A percentile compares a stretch with the other conserved stretches of the same genome.
Evolutionary conservation across 1,140 invertebrate species (phyloP).

Genomic region (Drosophila ficusphila): DNA sequence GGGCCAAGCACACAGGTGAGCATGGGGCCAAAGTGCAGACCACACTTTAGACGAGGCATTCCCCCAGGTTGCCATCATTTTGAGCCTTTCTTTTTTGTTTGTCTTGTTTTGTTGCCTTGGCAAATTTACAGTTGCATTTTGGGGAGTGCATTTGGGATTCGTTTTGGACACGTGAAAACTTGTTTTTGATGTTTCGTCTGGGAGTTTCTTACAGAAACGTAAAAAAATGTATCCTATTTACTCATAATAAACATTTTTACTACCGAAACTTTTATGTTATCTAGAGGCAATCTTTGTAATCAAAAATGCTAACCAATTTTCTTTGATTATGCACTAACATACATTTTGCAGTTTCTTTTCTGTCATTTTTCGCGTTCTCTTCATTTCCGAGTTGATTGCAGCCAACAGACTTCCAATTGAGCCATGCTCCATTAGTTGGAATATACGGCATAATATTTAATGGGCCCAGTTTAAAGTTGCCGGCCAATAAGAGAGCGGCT

Average conservation of each 20-base stretch:
- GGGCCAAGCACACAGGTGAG: slow-evolving; percentile 14
- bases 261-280: no score
- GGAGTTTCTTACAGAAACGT: background rate
- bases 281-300: background rate
- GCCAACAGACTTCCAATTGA: slow-evolving; percentile 30
- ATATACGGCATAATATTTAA: slow-evolving; percentile 44
- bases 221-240: background rate
- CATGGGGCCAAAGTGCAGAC: slow-evolving; percentile 12
- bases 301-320: background rate
- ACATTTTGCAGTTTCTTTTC: slow-evolving; percentile 1
- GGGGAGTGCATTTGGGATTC: slow-evolving; percentile 35
- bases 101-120: slow-evolving; percentile 23
- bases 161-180: slow-evolving; percentile 6
- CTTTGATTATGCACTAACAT: slow-evolving; percentile 6
- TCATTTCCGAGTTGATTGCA: slow-evolving; percentile 2
- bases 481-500: slow-evolving; percentile 42
- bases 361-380: background rate
- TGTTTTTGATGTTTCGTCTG: background rate
- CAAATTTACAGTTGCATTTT: slow-evolving; percentile 36
- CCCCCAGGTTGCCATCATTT: slow-evolving; percentile 23
- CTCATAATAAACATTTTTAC: background rate
- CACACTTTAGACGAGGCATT: slow-evolving; percentile 12
- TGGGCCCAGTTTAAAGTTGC: slow-evolving; percentile 46
- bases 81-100: slow-evolving; percentile 3
- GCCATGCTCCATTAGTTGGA: slow-evolving; percentile 37